phyloP scores from a whole-genome alignment of 2,113 vertebrate genomes.

The Empidonax traillii region DNA sequence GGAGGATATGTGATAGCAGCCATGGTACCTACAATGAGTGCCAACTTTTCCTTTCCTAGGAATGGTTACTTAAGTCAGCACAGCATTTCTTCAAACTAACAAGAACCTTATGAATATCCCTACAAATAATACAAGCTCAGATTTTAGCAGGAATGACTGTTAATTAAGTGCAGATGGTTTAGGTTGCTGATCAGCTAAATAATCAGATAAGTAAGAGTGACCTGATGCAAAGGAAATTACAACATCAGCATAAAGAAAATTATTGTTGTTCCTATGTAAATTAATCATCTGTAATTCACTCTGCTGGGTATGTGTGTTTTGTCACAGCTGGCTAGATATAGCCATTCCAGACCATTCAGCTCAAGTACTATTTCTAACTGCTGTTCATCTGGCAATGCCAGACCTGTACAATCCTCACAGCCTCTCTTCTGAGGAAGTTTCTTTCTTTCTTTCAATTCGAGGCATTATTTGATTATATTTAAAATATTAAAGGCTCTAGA shows the following conservation, averaged over 20 bases:
- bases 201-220: slow-evolving; percentile 18
- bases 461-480: background rate
- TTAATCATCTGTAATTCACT: background rate
- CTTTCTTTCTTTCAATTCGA: background rate
- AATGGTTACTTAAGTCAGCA: background rate
- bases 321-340: background rate
- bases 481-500: background rate
- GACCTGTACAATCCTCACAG: background rate
- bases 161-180: slow-evolving; percentile 10
- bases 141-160: background rate
- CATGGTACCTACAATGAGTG: background rate
- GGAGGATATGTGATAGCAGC: background rate
- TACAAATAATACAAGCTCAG: background rate
- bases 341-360: background rate
- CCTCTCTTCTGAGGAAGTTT: background rate
- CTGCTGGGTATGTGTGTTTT: background rate
- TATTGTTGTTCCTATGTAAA: background rate
- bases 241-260: background rate
- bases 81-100: background rate
- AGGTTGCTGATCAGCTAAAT: background rate
- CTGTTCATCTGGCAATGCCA: background rate
- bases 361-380: background rate
- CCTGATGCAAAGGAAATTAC: slow-evolving; percentile 13
- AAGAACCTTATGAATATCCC: background rate
- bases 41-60: background rate